phyloP scores from a whole-genome alignment of 2,888 invertebrate genomes.

The Drosophila mercatorum region DNA sequence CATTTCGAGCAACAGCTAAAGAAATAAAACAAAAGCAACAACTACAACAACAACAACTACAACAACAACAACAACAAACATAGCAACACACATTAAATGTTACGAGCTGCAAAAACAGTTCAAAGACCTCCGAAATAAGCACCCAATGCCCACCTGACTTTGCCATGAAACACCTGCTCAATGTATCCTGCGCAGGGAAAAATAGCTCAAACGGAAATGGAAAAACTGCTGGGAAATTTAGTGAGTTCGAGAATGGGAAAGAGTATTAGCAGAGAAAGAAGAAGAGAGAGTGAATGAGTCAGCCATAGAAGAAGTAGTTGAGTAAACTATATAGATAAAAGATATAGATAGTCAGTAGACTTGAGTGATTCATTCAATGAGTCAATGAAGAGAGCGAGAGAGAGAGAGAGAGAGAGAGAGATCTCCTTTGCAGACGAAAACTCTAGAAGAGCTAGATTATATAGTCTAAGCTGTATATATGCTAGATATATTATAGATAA shows the following conservation, averaged over 20 bases:
- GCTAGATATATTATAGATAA: no score
- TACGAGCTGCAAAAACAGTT: conserved; percentile 70
- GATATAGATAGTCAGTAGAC: not conserved
- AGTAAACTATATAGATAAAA: not conserved
- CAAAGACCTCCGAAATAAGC: conserved; percentile 58
- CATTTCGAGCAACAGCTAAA: conserved; percentile 60
- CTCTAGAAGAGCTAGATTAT: no score
- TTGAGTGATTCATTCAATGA: not conserved
- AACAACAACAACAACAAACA: conserved; percentile 1
- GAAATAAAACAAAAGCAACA: conserved; percentile 38
- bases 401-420: no score
- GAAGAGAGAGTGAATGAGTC: conserved; percentile 1
- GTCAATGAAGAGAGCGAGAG: not conserved
- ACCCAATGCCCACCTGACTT: not conserved
- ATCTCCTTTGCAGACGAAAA: no score
- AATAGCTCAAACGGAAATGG: conserved; percentile 71
- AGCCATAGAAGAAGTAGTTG: not conserved
- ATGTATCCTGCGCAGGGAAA: conserved; percentile 42
- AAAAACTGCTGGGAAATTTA: conserved; percentile 52
- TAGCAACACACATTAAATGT: conserved; percentile 47
- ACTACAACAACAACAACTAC: conserved; percentile 5
- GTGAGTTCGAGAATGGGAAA: conserved; percentile 18
- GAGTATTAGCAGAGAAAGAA: not conserved
- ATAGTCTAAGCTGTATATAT: no score
- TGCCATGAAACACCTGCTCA: conserved; percentile 17